Conservation (phyloP, 2,888 invertebrate species). For the Blastobasis lacticolella region DNA sequence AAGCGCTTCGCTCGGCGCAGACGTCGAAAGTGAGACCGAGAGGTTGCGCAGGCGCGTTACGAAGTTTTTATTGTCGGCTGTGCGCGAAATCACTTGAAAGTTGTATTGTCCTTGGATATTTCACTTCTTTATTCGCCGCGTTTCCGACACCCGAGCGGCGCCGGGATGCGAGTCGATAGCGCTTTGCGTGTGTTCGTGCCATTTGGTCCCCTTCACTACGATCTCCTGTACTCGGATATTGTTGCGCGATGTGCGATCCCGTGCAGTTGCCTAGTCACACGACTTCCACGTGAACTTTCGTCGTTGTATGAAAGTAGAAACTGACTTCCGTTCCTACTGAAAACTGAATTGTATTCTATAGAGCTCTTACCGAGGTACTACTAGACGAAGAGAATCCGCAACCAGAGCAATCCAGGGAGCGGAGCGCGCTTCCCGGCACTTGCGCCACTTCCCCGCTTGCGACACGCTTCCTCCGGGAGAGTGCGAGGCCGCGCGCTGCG, state of each 20-base stretch:
- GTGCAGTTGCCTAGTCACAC: background rate
- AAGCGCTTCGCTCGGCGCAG: slow-evolving; percentile 56
- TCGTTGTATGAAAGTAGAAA: slow-evolving; percentile 14
- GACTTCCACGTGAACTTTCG: slow-evolving; percentile 10
- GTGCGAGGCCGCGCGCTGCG: slow-evolving; percentile 66
- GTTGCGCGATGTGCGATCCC: slow-evolving; percentile 21
- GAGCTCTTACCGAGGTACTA: slow-evolving; percentile 38
- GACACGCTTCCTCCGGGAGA: slow-evolving; percentile 70
- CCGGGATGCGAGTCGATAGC: slow-evolving; percentile 49
- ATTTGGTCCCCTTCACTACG: slow-evolving; percentile 53
- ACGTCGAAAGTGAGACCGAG: slow-evolving; percentile 70
- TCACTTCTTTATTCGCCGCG: slow-evolving; percentile 69
- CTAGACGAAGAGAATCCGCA: slow-evolving; percentile 37
- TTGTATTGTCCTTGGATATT: slow-evolving; percentile 73
- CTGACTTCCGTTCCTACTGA: slow-evolving; percentile 12
- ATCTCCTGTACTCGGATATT: slow-evolving; percentile 30
- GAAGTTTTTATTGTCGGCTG: slow-evolving; percentile 72
- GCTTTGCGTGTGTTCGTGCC: slow-evolving; percentile 41
- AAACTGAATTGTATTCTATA: slow-evolving; percentile 4
- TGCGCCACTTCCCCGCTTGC: slow-evolving; percentile 71
- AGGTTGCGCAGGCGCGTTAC: slow-evolving; percentile 70
- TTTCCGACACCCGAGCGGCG: slow-evolving; percentile 65
- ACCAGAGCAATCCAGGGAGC: slow-evolving; percentile 52
- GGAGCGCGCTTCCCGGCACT: slow-evolving; percentile 63
- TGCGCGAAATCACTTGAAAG: slow-evolving; percentile 74